phyloP scores from a whole-genome alignment of 1,140 invertebrate species.

The Solenopsis invicta region DNA sequence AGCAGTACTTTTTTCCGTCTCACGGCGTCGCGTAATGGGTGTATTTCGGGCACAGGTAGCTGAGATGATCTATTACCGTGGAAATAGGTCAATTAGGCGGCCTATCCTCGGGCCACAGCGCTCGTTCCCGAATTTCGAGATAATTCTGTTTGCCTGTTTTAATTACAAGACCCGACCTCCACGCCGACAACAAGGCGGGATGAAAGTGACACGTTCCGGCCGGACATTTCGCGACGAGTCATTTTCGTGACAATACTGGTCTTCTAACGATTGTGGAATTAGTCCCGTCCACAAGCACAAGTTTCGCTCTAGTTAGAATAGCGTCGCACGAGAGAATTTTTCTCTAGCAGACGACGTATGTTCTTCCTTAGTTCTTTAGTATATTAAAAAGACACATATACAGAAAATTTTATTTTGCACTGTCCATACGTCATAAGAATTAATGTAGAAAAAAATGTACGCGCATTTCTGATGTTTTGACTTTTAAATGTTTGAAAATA shows the following conservation, averaged over 20 bases:
- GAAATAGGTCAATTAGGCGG: slow-evolving; percentile 76
- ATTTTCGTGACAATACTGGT: slow-evolving; percentile 40
- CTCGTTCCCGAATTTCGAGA: slow-evolving; percentile 71
- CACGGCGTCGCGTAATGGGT: slow-evolving; percentile 67
- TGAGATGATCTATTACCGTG: slow-evolving; percentile 76
- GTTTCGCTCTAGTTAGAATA: background rate
- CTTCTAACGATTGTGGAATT: slow-evolving; percentile 57
- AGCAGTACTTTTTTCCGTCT: slow-evolving; percentile 67
- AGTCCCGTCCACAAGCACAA: background rate
- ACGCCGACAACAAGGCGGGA: slow-evolving; percentile 58
- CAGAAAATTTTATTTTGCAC: background rate
- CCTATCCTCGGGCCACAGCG: slow-evolving; percentile 68
- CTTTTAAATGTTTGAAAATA: background rate
- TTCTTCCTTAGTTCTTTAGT: background rate
- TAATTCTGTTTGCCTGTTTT: slow-evolving; percentile 76
- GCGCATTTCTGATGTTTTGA: background rate
- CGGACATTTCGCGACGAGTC: slow-evolving; percentile 43
- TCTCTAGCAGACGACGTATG: background rate
- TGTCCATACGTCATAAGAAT: background rate
- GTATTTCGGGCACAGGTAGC: slow-evolving; percentile 58
- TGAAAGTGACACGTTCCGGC: slow-evolving; percentile 66
- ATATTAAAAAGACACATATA: background rate
- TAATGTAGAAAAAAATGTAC: background rate
- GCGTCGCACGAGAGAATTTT: background rate
- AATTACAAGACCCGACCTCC: slow-evolving; percentile 63